Percentiles rank a stretch among this genome's conserved stretches.
These are phyloP conservation scores for Eciton burchellii DNA, from an alignment of 1,140 invertebrate species.

Conservation along the genomic window DNA sequence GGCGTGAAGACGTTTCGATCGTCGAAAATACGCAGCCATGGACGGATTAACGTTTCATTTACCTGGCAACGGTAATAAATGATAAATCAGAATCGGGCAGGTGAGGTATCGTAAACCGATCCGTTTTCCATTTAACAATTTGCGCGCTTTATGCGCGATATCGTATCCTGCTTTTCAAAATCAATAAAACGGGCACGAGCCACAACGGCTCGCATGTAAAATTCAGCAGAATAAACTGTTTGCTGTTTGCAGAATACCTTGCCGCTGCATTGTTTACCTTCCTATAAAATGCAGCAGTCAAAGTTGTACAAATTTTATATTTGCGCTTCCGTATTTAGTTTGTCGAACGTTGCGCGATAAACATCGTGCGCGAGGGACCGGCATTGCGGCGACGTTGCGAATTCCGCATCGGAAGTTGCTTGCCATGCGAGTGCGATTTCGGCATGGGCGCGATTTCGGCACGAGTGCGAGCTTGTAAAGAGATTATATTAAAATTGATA, in stretches of 20 bases:
- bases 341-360: neutral
- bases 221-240: conserved; percentile 51
- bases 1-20: conserved; percentile 44
- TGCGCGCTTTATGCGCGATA: conserved; percentile 40
- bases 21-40: conserved; percentile 35
- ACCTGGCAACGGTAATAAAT: conserved; percentile 52
- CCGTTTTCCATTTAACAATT: conserved; percentile 56
- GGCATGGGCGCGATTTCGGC: neutral
- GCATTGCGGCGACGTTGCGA: neutral
- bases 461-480: neutral
- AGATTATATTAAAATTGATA: neutral
- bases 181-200: conserved; percentile 54
- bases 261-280: conserved; percentile 33
- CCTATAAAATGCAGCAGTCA: conserved; percentile 31
- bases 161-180: conserved; percentile 47
- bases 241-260: conserved; percentile 28
- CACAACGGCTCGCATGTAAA: conserved; percentile 34
- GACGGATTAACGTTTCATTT: conserved; percentile 43
- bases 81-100: conserved; percentile 44
- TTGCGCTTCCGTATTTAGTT: neutral
- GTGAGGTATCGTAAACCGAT: conserved; percentile 47
- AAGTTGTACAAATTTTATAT: conserved; percentile 27
- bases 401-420: neutral
- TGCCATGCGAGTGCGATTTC: neutral
- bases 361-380: neutral